Base-by-base conservation (phyloP, 2,797 vertebrate genomes). In the Argya squamiceps region DNA sequence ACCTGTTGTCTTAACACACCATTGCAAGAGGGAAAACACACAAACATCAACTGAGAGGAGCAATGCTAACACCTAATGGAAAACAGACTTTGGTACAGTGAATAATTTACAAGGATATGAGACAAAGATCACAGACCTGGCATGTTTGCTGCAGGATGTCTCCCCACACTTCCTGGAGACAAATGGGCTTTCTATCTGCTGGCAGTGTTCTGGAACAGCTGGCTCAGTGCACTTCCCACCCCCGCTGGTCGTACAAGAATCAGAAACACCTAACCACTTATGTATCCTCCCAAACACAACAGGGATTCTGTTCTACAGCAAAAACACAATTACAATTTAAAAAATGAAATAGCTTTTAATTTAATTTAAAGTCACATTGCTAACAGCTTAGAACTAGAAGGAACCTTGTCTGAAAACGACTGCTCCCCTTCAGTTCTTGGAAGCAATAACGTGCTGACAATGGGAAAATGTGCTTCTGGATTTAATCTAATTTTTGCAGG, bases 91-190 rank as follows among this genome's bases (percentile, higher is more conserved):
- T 24, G 17, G 13, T 70, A 62, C 12, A 87, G 47, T 36, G 32
- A 58, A 52, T 62, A 12, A 63, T 82, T 79, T 63, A 63, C 56
- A 70, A 58, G 68, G 76, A 24, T 52, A 63, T 76, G 44, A 89
- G 62, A 49, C 12, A 58, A 75, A 63, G 21, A 53, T 56, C 34
- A 92, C 88, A 68, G 55, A 93, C 78, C 86, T 92, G 81, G 62
- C 81, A 21, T 74, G 65, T 47, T 87, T 91, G 85, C 78, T 89
- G 88, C 41, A 76, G 43, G 53, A 53, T 47, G 58, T 41, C 30
- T 93, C 46, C 22, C 4, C 56, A 30, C 1, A 2, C 58, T 59
- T 96, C 65, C 46, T 46, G 6, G 37, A 75, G 58, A 21, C 20
- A 43, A 78, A 60, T 6, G 32, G 46, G 58, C 62, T 74, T 84